Percentiles rank a stretch among this genome's conserved stretches.
These are phyloP conservation scores for Scyliorhinus canicula DNA, from an alignment of 2,797 vertebrate genomes.

Conservation along the genomic window DNA sequence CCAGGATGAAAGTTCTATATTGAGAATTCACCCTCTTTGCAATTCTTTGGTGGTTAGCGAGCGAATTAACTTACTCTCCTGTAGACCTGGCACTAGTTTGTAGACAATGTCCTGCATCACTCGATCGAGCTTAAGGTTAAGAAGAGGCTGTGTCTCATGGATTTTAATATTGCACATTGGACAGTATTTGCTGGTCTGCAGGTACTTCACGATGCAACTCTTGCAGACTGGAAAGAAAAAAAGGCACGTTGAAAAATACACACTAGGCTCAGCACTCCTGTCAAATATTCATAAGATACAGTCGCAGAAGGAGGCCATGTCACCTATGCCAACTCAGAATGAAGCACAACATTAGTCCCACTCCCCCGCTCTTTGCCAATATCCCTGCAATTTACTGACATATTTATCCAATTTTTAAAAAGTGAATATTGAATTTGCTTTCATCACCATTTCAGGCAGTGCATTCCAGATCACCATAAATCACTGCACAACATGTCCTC, in stretches of 20 bases:
- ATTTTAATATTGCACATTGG: conserved; percentile 99
- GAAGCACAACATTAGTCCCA: background rate
- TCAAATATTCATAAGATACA: background rate
- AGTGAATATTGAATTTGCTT: background rate
- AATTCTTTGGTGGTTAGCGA: background rate
- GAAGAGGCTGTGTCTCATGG: conserved; percentile 92
- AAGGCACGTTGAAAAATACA: background rate
- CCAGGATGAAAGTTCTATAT: background rate
- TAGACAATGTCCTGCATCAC: conserved; percentile 98
- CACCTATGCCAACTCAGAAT: background rate
- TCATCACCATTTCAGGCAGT: background rate
- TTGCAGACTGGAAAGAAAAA: conserved; percentile 74
- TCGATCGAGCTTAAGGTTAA: conserved; percentile 93
- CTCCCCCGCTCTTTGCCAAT: background rate
- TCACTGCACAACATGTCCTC: background rate
- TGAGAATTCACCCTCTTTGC: background rate
- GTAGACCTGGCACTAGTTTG: conserved; percentile 91
- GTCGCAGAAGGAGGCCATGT: background rate
- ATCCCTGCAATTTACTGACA: background rate
- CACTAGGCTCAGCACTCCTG: background rate
- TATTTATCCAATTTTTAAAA: background rate
- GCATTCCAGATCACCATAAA: background rate
- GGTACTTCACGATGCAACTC: conserved; percentile 94
- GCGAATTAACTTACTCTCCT: conserved; percentile 74
- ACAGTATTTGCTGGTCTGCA: conserved; percentile 97